Percentiles rank a stretch among this genome's conserved stretches.
phyloP scores from a whole-genome alignment of 2,113 vertebrate genomes.

The Lota lota region DNA sequence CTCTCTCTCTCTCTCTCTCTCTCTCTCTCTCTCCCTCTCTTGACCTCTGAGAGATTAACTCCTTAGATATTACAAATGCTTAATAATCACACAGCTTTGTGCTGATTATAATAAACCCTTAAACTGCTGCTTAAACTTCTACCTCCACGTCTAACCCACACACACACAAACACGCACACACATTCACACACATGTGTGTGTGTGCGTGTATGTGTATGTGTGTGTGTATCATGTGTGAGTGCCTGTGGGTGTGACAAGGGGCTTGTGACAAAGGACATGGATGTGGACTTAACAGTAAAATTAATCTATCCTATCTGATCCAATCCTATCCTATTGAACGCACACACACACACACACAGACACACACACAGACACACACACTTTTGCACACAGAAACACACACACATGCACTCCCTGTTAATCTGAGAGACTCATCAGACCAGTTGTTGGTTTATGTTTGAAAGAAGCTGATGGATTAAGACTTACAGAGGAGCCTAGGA shows the following conservation, averaged over 20 bases:
- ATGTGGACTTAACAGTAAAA: slow-evolving; percentile 34
- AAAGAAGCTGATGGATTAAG: slow-evolving; percentile 54
- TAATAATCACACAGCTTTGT: slow-evolving; percentile 62
- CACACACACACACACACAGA: slow-evolving; percentile 25
- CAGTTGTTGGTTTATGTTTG: slow-evolving; percentile 56
- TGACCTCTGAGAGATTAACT: slow-evolving; percentile 71
- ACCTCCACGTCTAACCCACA: slow-evolving; percentile 11
- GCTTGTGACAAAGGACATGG: slow-evolving; percentile 28
- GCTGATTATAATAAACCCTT: slow-evolving; percentile 60
- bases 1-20: slow-evolving; percentile 10
- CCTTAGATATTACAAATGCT: slow-evolving; percentile 56
- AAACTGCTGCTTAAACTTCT: slow-evolving; percentile 45
- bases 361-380: slow-evolving; percentile 36
- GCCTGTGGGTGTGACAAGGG: slow-evolving; percentile 19
- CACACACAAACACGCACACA: not conserved
- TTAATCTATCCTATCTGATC: slow-evolving; percentile 44
- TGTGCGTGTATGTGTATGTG: slow-evolving; percentile 3
- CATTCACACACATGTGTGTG: not conserved
- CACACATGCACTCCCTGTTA: too few relatives aligned
- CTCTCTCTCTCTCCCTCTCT: slow-evolving; percentile 24
- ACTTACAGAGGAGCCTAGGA: slow-evolving; percentile 40
- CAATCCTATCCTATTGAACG: slow-evolving; percentile 22
- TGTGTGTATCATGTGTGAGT: too few relatives aligned
- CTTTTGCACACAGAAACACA: too few relatives aligned
- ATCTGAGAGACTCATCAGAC: slow-evolving; percentile 58